These are phyloP conservation scores for Phylloscopus collybita DNA, from an alignment of 2,797 vertebrate species.

Conservation along the genomic window DNA sequence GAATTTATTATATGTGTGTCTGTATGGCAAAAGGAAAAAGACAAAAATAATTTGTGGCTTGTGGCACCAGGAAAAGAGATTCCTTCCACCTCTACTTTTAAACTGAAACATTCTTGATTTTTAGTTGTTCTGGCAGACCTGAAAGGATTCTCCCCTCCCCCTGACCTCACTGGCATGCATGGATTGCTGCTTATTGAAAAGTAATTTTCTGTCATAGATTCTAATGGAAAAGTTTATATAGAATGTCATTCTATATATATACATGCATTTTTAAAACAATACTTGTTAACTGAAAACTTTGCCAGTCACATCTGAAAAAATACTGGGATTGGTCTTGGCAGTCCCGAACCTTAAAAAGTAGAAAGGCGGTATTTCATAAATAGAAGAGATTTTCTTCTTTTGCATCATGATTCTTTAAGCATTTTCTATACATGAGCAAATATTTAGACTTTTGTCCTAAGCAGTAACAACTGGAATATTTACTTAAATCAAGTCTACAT, in stretches of 20 bases:
- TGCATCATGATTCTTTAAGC: neutral
- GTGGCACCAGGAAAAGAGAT: conserved; percentile 18
- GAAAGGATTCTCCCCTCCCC: conserved; percentile 36
- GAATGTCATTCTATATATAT: neutral
- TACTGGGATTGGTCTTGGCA: neutral
- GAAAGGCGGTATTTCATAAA: neutral
- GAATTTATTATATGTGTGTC: neutral
- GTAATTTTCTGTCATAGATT: conserved; percentile 57
- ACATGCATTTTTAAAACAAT: conserved; percentile 11
- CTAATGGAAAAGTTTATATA: conserved; percentile 59
- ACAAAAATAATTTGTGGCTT: neutral
- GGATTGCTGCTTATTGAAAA: conserved; percentile 60
- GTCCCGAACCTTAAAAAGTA: neutral
- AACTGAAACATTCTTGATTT: conserved; percentile 45
- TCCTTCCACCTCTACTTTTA: conserved; percentile 30
- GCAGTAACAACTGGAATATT: neutral
- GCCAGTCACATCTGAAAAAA: conserved; percentile 38
- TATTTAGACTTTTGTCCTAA: neutral
- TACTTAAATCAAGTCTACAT: neutral
- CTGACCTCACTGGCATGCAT: conserved; percentile 32
- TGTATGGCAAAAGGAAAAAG: neutral
- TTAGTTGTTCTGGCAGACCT: conserved; percentile 55
- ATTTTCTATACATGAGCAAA: neutral
- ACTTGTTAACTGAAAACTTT: conserved; percentile 25
- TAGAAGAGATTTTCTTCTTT: neutral